Evolutionary conservation across 2,888 invertebrate species (phyloP).

Genomic region (Chloroclysta siterata): DNA sequence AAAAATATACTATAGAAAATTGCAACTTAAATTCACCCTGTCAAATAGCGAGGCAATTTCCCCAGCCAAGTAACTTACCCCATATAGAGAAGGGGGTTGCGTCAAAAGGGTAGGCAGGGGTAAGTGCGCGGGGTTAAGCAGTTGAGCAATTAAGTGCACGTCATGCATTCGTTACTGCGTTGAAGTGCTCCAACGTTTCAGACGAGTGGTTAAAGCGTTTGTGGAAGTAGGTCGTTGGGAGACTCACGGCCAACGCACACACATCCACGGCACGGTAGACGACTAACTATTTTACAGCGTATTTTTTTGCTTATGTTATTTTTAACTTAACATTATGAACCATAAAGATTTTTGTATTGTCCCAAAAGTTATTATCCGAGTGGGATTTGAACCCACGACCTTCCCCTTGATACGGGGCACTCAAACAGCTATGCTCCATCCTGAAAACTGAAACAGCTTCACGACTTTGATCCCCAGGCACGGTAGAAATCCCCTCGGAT

Average conservation of each 20-base stretch:
- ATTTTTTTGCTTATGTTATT: no score
- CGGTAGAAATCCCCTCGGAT: no score
- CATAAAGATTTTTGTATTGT: no score
- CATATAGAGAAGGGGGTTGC: neutral
- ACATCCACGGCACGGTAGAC: no score
- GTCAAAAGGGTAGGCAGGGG: constrained; percentile 1
- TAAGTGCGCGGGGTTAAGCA: constrained; percentile 16
- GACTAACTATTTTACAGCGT: no score
- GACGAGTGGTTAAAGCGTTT: constrained; percentile 10
- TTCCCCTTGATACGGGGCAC: no score
- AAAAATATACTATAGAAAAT: neutral
- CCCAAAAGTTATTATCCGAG: no score
- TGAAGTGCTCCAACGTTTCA: neutral
- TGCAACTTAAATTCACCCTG: neutral
- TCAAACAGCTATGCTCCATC: no score
- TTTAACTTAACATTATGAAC: no score
- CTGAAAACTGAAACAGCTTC: no score
- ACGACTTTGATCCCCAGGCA: no score
- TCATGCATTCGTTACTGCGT: constrained; percentile 22
- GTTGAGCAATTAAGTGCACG: constrained; percentile 28
- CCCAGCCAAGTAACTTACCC: neutral
- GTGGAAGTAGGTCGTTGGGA: constrained; percentile 16
- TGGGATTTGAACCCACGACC: no score
- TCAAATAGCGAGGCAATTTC: neutral
- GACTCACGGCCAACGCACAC: neutral